Percentiles rank a stretch among this genome's conserved stretches.
Evolutionary conservation across 2,113 vertebrate genomes (phyloP).

Genomic region (Aix galericulata): DNA sequence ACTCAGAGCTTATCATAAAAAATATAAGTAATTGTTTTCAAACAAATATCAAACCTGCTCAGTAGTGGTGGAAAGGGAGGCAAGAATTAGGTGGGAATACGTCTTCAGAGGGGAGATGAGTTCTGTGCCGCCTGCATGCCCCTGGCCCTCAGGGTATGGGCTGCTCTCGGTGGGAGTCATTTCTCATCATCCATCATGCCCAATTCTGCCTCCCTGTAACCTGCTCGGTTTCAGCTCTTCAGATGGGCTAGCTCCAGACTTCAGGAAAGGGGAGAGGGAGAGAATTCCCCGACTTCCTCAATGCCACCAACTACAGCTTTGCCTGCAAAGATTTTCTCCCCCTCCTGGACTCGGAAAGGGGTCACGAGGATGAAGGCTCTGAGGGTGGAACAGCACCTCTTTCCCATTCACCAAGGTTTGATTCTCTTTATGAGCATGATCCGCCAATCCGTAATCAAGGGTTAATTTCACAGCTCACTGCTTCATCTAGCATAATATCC

Average conservation of each 20-base stretch:
- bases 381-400: slow-evolving; percentile 62
- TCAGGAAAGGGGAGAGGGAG: neutral
- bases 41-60: neutral
- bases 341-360: neutral
- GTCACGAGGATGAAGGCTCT: slow-evolving; percentile 29
- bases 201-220: neutral
- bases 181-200: neutral
- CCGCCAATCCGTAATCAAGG: slow-evolving; percentile 93
- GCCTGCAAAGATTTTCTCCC: neutral
- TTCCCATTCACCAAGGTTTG: slow-evolving; percentile 75
- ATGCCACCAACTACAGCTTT: neutral
- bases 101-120: neutral
- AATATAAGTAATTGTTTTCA: neutral
- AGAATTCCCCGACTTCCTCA: neutral
- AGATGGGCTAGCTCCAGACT: neutral
- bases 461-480: slow-evolving; percentile 99
- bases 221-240: neutral
- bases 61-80: neutral
- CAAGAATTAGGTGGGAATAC: neutral
- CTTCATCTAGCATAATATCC: slow-evolving; percentile 97
- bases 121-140: neutral
- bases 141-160: accelerated
- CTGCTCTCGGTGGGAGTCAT: neutral
- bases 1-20: neutral
- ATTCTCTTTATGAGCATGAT: slow-evolving; percentile 74